Conservation (phyloP, 2,797 vertebrate genomes). For the Alectoris magna region DNA sequence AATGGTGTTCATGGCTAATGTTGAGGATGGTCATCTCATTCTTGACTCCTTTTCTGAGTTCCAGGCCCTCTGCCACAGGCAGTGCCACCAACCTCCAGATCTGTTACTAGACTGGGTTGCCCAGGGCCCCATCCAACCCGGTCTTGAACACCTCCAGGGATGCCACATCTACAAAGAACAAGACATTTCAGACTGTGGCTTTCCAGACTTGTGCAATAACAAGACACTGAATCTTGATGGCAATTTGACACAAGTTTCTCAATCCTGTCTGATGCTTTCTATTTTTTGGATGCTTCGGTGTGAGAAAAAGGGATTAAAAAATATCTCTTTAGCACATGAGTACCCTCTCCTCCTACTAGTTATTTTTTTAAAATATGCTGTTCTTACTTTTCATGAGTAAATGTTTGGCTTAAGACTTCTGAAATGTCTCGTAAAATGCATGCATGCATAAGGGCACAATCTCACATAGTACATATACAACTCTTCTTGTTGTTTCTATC, state of each 20-base stretch:
- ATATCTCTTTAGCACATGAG: neutral
- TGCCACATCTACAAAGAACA: neutral
- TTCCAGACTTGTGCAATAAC: neutral
- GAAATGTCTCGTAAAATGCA: neutral
- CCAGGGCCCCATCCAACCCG: no score
- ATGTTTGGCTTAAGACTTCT: constrained; percentile 37
- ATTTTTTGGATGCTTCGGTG: neutral
- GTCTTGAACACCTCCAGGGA: no score
- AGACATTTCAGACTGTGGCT: neutral
- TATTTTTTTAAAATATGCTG: constrained; percentile 17
- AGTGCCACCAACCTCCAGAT: no score
- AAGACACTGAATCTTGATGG: neutral
- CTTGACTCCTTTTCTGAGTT: neutral
- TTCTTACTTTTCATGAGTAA: constrained; percentile 25
- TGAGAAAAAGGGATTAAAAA: neutral
- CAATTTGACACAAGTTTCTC: neutral
- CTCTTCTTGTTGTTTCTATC: constrained; percentile 18
- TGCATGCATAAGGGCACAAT: neutral
- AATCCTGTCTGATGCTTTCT: neutral
- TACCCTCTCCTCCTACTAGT: neutral
- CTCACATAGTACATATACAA: neutral
- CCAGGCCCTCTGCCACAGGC: no score
- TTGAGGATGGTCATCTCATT: neutral
- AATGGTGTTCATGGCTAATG: neutral
- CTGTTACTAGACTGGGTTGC: no score